Conservation (phyloP, 2,888 invertebrate genomes). For the Junonia oenone region DNA sequence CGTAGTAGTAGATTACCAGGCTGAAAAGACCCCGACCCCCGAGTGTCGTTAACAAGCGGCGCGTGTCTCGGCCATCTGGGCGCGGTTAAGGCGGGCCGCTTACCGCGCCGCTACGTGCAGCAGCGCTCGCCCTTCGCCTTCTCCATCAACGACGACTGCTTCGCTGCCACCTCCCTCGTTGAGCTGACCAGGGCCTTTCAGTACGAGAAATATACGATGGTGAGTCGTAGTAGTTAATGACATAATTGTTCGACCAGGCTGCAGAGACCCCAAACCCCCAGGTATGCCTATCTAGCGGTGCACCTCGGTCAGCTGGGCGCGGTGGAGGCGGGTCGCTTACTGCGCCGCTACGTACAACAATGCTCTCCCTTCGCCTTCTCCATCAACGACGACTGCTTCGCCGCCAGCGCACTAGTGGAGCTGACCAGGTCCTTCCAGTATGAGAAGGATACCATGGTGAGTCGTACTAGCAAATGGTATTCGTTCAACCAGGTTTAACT, state of each 20-base stretch:
- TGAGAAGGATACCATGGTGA: conserved; percentile 85
- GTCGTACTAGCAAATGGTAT: no score
- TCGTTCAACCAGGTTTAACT: no score
- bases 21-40: no score
- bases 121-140: conserved; percentile 81
- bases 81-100: conserved; percentile 93
- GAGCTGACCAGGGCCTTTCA: conserved; percentile 87
- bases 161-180: conserved; percentile 84
- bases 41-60: no score
- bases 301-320: conserved; percentile 95
- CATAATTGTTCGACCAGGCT: no score
- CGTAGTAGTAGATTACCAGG: no score
- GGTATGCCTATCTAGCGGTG: no score
- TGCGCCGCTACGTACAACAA: conserved; percentile 81
- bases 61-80: conserved; percentile 94
- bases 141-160: conserved; percentile 83
- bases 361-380: conserved; percentile 82
- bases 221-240: no score
- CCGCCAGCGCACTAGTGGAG: conserved; percentile 84
- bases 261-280: no score
- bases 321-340: conserved; percentile 92
- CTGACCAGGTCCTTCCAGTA: conserved; percentile 87
- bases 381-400: conserved; percentile 84
- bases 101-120: conserved; percentile 82
- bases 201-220: conserved; percentile 86